phyloP scores from a whole-genome alignment of 2,888 invertebrate genomes.

The Apotomis betuletana region DNA sequence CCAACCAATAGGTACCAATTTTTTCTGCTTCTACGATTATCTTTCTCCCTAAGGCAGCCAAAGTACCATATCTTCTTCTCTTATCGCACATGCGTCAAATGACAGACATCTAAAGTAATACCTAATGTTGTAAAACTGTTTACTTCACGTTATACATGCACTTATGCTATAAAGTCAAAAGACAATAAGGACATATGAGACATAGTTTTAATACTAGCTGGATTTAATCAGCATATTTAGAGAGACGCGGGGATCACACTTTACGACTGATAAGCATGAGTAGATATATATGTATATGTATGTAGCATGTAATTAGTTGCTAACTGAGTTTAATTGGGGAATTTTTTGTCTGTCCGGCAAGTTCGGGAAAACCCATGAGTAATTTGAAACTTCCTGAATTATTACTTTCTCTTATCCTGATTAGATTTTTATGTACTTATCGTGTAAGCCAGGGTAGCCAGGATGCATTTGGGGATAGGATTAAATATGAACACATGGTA shows the following conservation, averaged over 20 bases:
- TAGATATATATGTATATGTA: background rate
- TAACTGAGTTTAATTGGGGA: conserved; percentile 9
- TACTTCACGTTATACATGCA: conserved; percentile 18
- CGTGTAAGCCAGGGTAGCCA: too few relatives aligned
- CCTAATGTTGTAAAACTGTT: conserved; percentile 11
- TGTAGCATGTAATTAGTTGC: conserved; percentile 10
- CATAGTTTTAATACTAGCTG: conserved; percentile 5
- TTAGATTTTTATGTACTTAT: too few relatives aligned
- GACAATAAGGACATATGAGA: background rate
- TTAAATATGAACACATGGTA: too few relatives aligned
- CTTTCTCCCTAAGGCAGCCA: background rate
- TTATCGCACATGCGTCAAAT: conserved; percentile 10
- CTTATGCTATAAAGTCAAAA: conserved; percentile 11
- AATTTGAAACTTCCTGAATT: background rate
- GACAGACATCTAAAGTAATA: conserved; percentile 9
- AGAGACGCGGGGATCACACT: background rate
- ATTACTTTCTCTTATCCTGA: too few relatives aligned
- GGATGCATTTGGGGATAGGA: too few relatives aligned
- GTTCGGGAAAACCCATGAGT: background rate
- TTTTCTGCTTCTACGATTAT: too few relatives aligned
- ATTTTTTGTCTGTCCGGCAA: background rate
- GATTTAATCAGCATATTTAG: background rate
- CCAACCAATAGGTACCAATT: too few relatives aligned
- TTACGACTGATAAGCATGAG: conserved; percentile 20
- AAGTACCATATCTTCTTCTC: background rate